Evolutionary conservation across 2,113 vertebrate genomes (phyloP), one percentile per base, ranked within the genome.

Genomic region (Anthoscopus minutus): DNA sequence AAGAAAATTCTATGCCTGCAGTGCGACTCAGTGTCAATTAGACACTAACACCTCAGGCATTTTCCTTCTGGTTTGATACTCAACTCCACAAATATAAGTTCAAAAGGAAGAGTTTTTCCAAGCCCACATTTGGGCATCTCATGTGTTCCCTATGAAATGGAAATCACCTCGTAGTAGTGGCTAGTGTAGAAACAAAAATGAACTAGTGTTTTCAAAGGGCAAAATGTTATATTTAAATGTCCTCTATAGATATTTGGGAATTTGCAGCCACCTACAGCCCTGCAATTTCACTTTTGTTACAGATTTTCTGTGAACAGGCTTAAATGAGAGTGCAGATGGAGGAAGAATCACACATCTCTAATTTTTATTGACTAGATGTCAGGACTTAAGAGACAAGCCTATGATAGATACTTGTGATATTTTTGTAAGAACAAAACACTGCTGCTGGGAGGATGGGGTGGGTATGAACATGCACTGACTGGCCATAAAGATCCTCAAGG

Each of bases 21-120:
- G 71, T 62, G n/a, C 70, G 87, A 93, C 42, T 96, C 89, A 61
- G 70, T 80, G 94, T 73, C 91, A 97, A 91, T 92, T 87, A 95
- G 85, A 91, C 45, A 93, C n/a, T 80, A 93, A 79, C 91, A 83
- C 92, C 92, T 88, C 76, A 88, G 89, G 85, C 92, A 40, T 88
- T 88, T 80, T 85, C 71, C 74, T 91, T 85, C 84, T 85, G 69
- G 86, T 73, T 84, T 93, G 80, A 92, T 91, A 94, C 56, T 78
- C 76, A 74, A 14, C 66, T 91, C 60, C 61, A 88, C 35, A 84
- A 73, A 81, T 12, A 1, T 13, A 33, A 89, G 44, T 87, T 95
- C 83, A 96, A 95, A 96, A 62, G 33, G 20, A 95, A 92, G 44
- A 88, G 42, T 20, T 88, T 71, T 86, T 89, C 71, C 58, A 93